Evolutionary conservation across 1,140 invertebrate species (phyloP).

Genomic region (Lordiphosa stackelbergi): DNA sequence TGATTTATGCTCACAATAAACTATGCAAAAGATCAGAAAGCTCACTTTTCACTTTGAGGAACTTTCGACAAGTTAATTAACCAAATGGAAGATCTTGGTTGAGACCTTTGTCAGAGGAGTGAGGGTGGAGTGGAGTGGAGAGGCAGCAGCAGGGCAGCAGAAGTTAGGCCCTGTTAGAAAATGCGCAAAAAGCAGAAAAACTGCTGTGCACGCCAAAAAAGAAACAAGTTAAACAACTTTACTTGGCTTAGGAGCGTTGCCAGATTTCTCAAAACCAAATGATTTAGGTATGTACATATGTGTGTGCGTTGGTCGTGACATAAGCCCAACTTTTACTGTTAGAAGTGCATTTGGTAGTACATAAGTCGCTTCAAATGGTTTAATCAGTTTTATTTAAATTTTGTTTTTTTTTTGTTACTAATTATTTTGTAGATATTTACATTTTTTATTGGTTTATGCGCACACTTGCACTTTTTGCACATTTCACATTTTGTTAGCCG

Average conservation of each 20-base stretch:
- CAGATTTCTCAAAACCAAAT: constrained; percentile 51
- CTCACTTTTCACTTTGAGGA: constrained; percentile 35
- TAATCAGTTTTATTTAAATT: constrained; percentile 1
- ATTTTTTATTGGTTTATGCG: constrained; percentile 38
- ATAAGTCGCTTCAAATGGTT: constrained; percentile 51
- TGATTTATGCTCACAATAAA: not conserved
- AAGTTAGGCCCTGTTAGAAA: constrained; percentile 48
- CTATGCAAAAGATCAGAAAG: constrained; percentile 10
- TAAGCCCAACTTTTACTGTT: constrained; percentile 73
- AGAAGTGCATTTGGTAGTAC: constrained; percentile 61
- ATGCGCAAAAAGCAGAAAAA: constrained; percentile 56
- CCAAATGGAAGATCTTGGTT: constrained; percentile 18
- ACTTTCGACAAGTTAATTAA: constrained; percentile 59
- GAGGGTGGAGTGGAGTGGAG: too few species aligned
- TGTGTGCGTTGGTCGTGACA: constrained; percentile 49
- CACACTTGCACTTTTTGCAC: constrained; percentile 27
- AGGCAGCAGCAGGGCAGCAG: constrained; percentile 3
- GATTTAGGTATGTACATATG: constrained; percentile 35
- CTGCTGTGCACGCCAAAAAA: constrained; percentile 71
- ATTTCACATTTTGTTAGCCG: constrained; percentile 68
- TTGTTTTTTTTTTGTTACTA: not conserved
- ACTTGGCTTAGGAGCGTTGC: constrained; percentile 50
- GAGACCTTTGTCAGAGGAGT: constrained; percentile 5
- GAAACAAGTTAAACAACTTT: constrained; percentile 74
- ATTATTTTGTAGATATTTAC: constrained; percentile 31